These are phyloP conservation scores for Epirrita christyi DNA, from an alignment of 2,888 invertebrate genomes.

Conservation along the genomic window DNA sequence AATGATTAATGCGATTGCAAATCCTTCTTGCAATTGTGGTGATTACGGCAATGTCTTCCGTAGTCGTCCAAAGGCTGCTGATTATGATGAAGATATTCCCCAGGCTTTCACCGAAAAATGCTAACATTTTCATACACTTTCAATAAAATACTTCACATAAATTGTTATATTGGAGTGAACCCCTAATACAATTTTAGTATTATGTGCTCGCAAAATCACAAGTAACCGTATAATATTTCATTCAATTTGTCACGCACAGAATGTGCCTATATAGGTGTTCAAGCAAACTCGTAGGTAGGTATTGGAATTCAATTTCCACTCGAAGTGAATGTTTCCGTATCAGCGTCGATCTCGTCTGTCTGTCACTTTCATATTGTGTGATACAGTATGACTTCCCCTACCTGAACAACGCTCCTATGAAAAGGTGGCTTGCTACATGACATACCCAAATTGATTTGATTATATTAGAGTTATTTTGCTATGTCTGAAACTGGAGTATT, in stretches of 20 bases:
- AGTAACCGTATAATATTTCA: constrained; percentile 46
- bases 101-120: constrained; percentile 38
- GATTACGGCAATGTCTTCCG: no score
- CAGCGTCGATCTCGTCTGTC: constrained; percentile 47
- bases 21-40: no score
- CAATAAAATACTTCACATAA: constrained; percentile 43
- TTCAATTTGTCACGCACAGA: constrained; percentile 47
- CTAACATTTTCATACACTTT: constrained; percentile 40
- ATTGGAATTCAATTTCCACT: constrained; percentile 54
- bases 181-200: constrained; percentile 39
- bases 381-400: constrained; percentile 42
- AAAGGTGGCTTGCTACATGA: constrained; percentile 16
- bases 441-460: constrained; percentile 16
- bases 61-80: no score
- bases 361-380: constrained; percentile 49
- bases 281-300: constrained; percentile 22
- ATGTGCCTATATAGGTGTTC: constrained; percentile 24
- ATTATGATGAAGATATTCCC: no score
- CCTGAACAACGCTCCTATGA: constrained; percentile 28
- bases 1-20: no score
- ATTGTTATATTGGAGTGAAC: constrained; percentile 29
- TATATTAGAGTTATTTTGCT: no score
- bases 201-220: constrained; percentile 40
- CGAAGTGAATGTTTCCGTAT: constrained; percentile 47
- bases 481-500: no score